These are phyloP conservation scores for Cheilosia urbana DNA, from an alignment of 2,888 invertebrate species.

Conservation along the genomic window DNA sequence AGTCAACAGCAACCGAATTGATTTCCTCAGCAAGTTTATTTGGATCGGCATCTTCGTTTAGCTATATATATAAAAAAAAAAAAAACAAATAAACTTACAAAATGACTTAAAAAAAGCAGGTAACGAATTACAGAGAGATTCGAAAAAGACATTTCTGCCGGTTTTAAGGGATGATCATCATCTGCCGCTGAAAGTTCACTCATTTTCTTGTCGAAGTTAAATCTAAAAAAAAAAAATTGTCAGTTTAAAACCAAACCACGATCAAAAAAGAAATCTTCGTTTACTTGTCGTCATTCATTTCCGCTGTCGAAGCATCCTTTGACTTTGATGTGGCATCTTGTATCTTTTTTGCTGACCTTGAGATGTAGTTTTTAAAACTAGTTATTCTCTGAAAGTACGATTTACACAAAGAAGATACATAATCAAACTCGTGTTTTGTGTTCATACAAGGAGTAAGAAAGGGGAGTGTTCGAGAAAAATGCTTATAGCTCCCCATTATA, in stretches of 20 bases:
- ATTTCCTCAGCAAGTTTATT: slow-evolving; percentile 86
- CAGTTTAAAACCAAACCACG: not conserved
- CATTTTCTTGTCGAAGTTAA: slow-evolving; percentile 84
- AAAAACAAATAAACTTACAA: slow-evolving; percentile 46
- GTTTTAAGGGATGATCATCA: slow-evolving; percentile 88
- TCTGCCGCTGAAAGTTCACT: slow-evolving; percentile 87
- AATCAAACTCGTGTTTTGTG: not conserved
- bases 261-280: slow-evolving; percentile 12
- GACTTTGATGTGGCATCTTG: slow-evolving; percentile 82
- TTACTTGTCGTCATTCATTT: slow-evolving; percentile 83
- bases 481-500: too few relatives aligned
- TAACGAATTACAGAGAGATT: slow-evolving; percentile 80
- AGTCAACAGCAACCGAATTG: slow-evolving; percentile 94
- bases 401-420: too few relatives aligned
- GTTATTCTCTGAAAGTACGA: slow-evolving; percentile 79
- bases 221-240: slow-evolving; percentile 77
- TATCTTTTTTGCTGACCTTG: slow-evolving; percentile 83
- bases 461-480: too few relatives aligned
- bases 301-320: slow-evolving; percentile 80
- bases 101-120: slow-evolving; percentile 46
- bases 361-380: slow-evolving; percentile 83
- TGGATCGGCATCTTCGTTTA: slow-evolving; percentile 79
- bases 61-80: slow-evolving; percentile 68
- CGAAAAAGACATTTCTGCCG: slow-evolving; percentile 83
- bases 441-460: too few relatives aligned